Conservation (phyloP, 2,113 vertebrate species). For the Formicarius rufipectus region DNA sequence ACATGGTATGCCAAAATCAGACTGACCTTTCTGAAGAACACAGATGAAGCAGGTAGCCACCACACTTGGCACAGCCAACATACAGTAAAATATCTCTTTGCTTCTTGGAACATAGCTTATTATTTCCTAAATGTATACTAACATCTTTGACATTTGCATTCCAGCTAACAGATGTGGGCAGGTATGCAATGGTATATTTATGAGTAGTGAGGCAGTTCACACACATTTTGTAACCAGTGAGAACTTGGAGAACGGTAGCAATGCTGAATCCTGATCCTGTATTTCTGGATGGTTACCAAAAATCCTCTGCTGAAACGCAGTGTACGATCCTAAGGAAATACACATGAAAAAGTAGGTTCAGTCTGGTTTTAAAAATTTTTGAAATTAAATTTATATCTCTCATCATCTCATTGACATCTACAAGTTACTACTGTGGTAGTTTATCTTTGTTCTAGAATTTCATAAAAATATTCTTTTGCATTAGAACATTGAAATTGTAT, state of each 20-base stretch:
- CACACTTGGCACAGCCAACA: neutral
- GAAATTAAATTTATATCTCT: neutral
- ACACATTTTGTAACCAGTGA: neutral
- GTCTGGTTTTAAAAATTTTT: neutral
- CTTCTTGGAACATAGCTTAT: neutral
- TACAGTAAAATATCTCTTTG: neutral
- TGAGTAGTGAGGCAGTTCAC: neutral
- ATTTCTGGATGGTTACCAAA: neutral
- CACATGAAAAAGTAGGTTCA: neutral
- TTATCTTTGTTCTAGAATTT: neutral
- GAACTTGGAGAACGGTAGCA: neutral
- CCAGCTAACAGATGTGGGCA: neutral
- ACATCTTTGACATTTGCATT: neutral
- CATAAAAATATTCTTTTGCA: neutral
- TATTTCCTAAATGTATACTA: neutral
- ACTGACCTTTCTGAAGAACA: neutral
- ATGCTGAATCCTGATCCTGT: neutral
- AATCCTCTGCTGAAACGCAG: neutral
- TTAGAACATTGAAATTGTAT: neutral
- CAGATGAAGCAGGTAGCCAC: neutral
- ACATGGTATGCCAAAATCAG: neutral
- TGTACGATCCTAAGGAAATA: neutral
- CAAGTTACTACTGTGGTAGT: neutral
- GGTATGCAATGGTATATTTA: neutral
- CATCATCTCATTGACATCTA: neutral